Evolutionary conservation across 2,113 vertebrate species (phyloP).

Genomic region (Nansenia antarctica): DNA sequence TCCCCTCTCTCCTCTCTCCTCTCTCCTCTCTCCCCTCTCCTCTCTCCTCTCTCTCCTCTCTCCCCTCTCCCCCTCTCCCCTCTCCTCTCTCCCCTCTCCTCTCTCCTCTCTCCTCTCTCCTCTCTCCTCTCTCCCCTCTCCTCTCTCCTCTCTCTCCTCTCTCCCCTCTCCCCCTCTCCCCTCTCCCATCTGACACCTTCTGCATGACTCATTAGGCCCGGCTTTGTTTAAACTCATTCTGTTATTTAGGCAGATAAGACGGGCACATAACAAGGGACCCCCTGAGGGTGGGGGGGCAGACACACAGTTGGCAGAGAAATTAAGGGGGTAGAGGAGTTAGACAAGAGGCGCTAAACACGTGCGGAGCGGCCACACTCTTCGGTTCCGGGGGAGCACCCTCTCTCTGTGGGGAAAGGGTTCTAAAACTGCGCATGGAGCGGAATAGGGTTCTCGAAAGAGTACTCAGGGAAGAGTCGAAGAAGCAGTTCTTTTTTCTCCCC

Average conservation of each 20-base stretch:
- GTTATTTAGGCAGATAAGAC: constrained; percentile 55
- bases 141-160: neutral
- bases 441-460: no score
- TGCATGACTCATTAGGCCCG: constrained; percentile 39
- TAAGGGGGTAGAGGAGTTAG: no score
- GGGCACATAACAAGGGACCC: constrained; percentile 35
- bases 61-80: neutral
- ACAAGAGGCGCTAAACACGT: no score
- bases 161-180: constrained; percentile 8
- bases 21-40: neutral
- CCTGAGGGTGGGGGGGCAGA: constrained; percentile 9
- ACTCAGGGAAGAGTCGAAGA: neutral
- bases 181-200: constrained; percentile 30
- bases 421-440: no score
- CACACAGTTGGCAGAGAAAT: neutral
- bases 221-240: constrained; percentile 30
- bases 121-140: constrained; percentile 16
- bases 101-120: constrained; percentile 19
- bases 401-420: no score
- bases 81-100: neutral
- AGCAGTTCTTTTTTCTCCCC: no score
- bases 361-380: no score
- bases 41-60: constrained; percentile 18
- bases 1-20: neutral
- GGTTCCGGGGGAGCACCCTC: no score